A percentile compares a stretch with the other conserved stretches of the same genome.
Evolutionary conservation across 2,888 invertebrate genomes (phyloP).

Genomic region (Diarsia brunnea): DNA sequence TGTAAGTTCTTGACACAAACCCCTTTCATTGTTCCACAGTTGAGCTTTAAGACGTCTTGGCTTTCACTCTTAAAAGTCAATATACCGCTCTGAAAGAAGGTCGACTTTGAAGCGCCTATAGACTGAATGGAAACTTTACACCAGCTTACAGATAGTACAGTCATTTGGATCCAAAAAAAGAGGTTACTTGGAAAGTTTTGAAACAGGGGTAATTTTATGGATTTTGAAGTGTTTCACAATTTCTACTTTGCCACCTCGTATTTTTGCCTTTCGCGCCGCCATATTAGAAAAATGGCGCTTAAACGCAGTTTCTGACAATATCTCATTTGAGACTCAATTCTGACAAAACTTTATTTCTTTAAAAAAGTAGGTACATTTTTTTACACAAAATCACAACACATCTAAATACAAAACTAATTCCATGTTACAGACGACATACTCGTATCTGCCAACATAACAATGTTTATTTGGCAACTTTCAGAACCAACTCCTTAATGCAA

Average conservation of each 20-base stretch:
- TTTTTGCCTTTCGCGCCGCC: too few relatives aligned
- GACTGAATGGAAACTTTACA: not conserved
- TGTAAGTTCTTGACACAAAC: conserved; percentile 17
- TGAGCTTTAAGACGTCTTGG: conserved; percentile 22
- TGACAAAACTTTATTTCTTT: too few relatives aligned
- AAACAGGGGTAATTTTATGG: too few relatives aligned
- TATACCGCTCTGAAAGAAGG: conserved; percentile 15
- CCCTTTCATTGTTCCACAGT: conserved; percentile 30
- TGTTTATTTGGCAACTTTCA: conserved; percentile 20
- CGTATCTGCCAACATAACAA: conserved; percentile 13
- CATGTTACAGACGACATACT: conserved; percentile 12
- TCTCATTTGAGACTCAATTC: too few relatives aligned
- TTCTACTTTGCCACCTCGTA: too few relatives aligned
- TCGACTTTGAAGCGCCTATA: not conserved
- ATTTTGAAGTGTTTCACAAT: too few relatives aligned
- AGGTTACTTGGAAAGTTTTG: not conserved
- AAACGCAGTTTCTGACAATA: too few relatives aligned
- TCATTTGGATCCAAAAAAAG: not conserved
- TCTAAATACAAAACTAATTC: conserved; percentile 9
- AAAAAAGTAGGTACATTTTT: not conserved
- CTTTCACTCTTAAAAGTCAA: conserved; percentile 14
- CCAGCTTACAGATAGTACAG: not conserved
- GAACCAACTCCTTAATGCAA: conserved; percentile 5
- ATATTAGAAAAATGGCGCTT: too few relatives aligned
- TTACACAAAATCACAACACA: conserved; percentile 14